Percentiles rank a stretch among this genome's conserved stretches.
These are phyloP conservation scores for Pelecanus crispus DNA, from an alignment of 2,113 vertebrate genomes.

Conservation along the genomic window DNA sequence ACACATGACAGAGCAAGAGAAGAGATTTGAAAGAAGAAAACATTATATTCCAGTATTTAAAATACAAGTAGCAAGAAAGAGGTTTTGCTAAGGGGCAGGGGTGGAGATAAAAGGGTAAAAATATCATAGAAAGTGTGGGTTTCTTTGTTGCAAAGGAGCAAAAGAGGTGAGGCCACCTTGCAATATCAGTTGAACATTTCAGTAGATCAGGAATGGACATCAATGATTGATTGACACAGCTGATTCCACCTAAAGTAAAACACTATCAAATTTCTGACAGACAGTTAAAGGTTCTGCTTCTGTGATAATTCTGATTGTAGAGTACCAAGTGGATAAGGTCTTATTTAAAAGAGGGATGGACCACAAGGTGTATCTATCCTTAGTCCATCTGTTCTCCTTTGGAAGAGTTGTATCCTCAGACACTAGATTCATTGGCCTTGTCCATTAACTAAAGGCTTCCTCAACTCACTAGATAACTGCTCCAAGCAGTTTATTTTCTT, in stretches of 20 bases:
- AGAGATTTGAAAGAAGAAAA: neutral
- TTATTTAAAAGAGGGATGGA: neutral
- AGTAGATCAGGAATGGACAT: neutral
- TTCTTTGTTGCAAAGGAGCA: neutral
- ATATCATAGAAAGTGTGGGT: neutral
- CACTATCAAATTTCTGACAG: neutral
- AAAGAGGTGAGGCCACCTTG: neutral
- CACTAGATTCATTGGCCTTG: neutral
- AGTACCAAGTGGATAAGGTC: neutral
- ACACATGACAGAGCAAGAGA: neutral
- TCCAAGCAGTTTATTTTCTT: neutral
- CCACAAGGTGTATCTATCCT: neutral
- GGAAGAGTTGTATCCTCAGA: neutral
- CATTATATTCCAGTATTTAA: neutral
- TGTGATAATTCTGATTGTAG: neutral
- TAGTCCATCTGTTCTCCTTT: neutral
- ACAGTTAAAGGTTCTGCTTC: neutral
- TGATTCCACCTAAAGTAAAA: neutral
- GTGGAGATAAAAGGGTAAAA: neutral
- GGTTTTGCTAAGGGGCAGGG: neutral
- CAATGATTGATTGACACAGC: neutral
- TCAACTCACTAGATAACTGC: neutral
- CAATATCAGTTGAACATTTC: neutral
- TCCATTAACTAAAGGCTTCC: neutral
- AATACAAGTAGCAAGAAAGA: neutral